Evolutionary conservation across 2,888 invertebrate species (phyloP).

Genomic region (Plemyria rubiginata): DNA sequence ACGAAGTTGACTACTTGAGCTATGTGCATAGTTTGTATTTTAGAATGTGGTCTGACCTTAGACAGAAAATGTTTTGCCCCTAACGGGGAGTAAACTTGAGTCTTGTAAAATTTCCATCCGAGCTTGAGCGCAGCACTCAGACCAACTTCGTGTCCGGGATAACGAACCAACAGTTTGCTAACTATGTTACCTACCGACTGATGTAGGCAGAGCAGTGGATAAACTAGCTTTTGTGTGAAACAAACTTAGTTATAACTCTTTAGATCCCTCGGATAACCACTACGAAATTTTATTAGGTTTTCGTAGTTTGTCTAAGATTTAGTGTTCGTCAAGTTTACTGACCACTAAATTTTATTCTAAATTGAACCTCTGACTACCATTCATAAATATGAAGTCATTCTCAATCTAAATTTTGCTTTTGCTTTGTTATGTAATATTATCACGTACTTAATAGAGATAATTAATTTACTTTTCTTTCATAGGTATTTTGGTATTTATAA

Average conservation of each 20-base stretch:
- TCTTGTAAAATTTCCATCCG: constrained; percentile 30
- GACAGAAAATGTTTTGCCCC: constrained; percentile 8
- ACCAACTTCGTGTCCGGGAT: constrained; percentile 53
- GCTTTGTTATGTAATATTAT: too few relatives aligned
- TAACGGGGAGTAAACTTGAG: constrained; percentile 21
- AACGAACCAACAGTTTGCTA: constrained; percentile 56
- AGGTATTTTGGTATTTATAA: too few relatives aligned
- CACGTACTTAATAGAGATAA: too few relatives aligned
- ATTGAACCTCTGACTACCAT: too few relatives aligned
- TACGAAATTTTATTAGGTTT: not conserved
- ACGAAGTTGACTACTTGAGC: too few relatives aligned
- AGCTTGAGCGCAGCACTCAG: constrained; percentile 24
- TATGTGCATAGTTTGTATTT: constrained; percentile 4
- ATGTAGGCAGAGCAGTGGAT: constrained; percentile 26
- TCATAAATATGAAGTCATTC: too few relatives aligned
- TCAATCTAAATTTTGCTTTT: too few relatives aligned
- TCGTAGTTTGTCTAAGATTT: not conserved
- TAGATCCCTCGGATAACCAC: not conserved
- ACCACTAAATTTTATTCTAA: too few relatives aligned
- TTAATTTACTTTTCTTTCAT: too few relatives aligned
- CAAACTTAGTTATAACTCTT: constrained; percentile 21
- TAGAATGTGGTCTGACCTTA: constrained; percentile 11
- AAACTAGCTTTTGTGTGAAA: constrained; percentile 35
- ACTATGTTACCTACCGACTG: constrained; percentile 33
- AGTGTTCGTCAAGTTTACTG: not conserved